Base-by-base conservation (phyloP, 2,797 vertebrate genomes). In the Rhinatrema bivittatum region DNA sequence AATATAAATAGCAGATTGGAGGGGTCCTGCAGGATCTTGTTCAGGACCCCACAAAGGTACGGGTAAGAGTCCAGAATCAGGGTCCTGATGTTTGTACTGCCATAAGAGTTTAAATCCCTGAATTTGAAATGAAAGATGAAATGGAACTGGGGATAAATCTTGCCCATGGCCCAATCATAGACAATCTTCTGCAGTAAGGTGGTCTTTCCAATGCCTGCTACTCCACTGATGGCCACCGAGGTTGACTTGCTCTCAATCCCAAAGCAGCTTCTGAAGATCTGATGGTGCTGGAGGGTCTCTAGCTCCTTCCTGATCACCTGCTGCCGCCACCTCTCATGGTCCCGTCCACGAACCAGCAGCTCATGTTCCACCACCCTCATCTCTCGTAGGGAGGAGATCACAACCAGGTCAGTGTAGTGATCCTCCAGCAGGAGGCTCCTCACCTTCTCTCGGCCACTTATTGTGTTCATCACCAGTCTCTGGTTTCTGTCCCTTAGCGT, bases 121-220 rank as follows among this genome's bases (percentile, higher is more conserved):
- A 78, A 54, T 3, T 27, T 30, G 42, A 88, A 70, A 18, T 65
- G 62, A 25, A 87, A 74, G 15, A 87, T 26, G 17, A 61, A 53
- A 1, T 60, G 31, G 14, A 82, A 81, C 32, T 61, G 56, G 35
- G 78, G 68, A 12, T 82, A 62, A n/a, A 34, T 35, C 9, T 56
- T 37, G 3, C 50, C 70, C 15, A 34, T 55, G 2, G 68, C 66
- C 84, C 83, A 87, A 39, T 78, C 70, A 24, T 56, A 51, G n/a
- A 76, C 16, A 1, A 87, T 59, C 54, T 83, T 83, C 39, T 78
- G 60, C 36, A 85, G 30, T 2, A 64, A 51, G 0, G 78, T 79
- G 10, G 76, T 82, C 68, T 87, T 87, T 7, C 86, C 86, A 1
- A 71, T 68, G 3, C 85, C 85, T 9, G 65, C 72, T 7, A 70